A percentile compares a stretch with the other conserved stretches of the same genome.
Evolutionary conservation across 64 coral and sea anemone genomes (phyloP).

Genomic region (Dendrophyllia cribrosa): DNA sequence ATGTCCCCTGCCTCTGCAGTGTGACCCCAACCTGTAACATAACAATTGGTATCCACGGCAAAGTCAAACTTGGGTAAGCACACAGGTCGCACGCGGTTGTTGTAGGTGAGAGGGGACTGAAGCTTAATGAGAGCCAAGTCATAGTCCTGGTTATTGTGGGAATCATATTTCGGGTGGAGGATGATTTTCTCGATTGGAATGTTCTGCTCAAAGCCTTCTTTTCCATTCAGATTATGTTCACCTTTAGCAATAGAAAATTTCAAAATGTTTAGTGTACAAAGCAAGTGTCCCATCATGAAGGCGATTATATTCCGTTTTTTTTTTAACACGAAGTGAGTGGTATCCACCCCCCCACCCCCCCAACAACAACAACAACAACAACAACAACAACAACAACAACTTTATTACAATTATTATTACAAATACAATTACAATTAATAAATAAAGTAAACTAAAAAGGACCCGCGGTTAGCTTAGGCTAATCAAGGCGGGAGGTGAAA

Average conservation of each 20-base stretch:
- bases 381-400: too few relatives aligned
- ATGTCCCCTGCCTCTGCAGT: conserved; percentile 42
- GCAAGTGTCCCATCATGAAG: background rate
- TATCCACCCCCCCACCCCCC: background rate
- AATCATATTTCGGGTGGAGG: conserved; percentile 57
- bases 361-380: background rate
- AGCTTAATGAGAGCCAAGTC: conserved; percentile 87
- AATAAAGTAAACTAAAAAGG: too few relatives aligned
- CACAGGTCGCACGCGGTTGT: conserved; percentile 70
- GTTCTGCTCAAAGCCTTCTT: conserved; percentile 65
- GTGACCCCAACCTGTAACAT: conserved; percentile 80
- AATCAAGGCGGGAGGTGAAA: too few relatives aligned
- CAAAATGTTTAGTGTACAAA: background rate
- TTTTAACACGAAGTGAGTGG: too few relatives aligned
- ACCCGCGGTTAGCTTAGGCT: too few relatives aligned
- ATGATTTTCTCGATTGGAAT: conserved; percentile 70
- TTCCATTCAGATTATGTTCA: conserved; percentile 69
- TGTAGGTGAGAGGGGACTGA: conserved; percentile 66
- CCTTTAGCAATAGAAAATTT: conserved; percentile 19
- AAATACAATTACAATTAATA: too few relatives aligned
- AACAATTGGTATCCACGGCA: conserved; percentile 36
- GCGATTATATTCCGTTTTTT: background rate
- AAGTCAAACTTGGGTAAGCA: conserved; percentile 71
- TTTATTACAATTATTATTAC: too few relatives aligned
- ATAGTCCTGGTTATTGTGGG: conserved; percentile 71